Evolutionary conservation across 2,888 invertebrate species (phyloP).

Genomic region (Eupelmus urozonus): DNA sequence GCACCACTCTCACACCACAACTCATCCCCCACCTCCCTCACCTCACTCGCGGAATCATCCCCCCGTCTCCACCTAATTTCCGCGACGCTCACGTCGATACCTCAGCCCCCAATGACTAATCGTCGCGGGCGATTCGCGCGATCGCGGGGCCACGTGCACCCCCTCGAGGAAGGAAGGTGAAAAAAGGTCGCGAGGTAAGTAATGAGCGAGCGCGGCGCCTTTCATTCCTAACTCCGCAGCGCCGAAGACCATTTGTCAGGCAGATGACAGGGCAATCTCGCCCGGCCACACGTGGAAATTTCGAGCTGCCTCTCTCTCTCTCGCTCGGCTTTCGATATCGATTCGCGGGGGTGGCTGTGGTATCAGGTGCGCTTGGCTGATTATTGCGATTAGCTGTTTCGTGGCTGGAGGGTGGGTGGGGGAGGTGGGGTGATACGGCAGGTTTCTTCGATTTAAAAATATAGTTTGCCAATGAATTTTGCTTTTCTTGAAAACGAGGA

Average conservation of each 20-base stretch:
- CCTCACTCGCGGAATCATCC: conserved; percentile 23
- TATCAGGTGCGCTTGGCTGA: conserved; percentile 31
- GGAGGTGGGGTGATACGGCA: too few species aligned
- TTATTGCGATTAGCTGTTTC: too few species aligned
- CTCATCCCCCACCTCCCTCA: background rate
- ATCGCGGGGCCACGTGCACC: too few species aligned
- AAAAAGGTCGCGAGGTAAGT: conserved; percentile 12
- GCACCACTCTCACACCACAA: too few species aligned
- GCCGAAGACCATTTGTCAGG: conserved; percentile 71
- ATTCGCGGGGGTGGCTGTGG: background rate
- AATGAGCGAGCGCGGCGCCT: conserved; percentile 30
- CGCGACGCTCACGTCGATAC: conserved; percentile 27
- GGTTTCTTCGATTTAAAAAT: too few species aligned
- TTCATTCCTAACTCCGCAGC: conserved; percentile 13
- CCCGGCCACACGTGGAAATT: conserved; percentile 61
- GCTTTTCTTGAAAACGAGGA: too few species aligned
- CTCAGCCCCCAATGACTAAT: conserved; percentile 50
- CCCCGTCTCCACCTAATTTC: conserved; percentile 45
- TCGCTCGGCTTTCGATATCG: too few species aligned
- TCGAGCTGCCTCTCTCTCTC: too few species aligned
- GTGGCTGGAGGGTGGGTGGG: too few species aligned
- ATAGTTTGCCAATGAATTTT: too few species aligned
- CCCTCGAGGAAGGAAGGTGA: conserved; percentile 9
- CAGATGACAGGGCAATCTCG: conserved; percentile 73
- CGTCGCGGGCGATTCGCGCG: conserved; percentile 20